A percentile compares a stretch with the other conserved stretches of the same genome.
Conservation (phyloP, 2,113 vertebrate genomes). For the Datnioides undecimradiatus region DNA sequence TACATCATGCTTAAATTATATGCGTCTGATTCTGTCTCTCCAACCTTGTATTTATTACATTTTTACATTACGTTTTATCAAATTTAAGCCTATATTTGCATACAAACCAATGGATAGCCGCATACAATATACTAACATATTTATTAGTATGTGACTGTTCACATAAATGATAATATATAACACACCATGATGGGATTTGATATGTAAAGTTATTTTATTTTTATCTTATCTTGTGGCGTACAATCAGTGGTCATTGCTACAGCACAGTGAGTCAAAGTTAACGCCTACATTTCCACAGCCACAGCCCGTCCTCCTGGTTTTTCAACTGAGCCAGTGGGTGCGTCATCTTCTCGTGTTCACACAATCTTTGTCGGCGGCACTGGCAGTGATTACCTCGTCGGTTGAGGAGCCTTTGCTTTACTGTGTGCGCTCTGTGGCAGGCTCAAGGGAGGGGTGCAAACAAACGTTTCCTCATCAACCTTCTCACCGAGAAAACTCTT, state of each 20-base stretch:
- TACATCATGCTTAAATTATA: no score
- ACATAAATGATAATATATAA: no score
- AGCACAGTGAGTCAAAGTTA: not conserved
- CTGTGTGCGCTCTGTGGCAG: not conserved
- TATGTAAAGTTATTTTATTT: no score
- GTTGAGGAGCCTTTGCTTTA: no score
- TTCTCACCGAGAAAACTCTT: not conserved
- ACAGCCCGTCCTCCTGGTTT: accelerated
- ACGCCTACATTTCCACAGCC: not conserved
- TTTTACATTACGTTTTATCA: not conserved
- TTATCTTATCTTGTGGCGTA: not conserved
- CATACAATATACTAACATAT: no score
- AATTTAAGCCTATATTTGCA: no score
- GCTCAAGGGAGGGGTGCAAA: constrained; percentile 26
- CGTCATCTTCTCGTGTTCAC: accelerated
- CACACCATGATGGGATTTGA: no score
- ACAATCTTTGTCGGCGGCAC: not conserved
- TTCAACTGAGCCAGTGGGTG: not conserved
- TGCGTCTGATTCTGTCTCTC: not conserved
- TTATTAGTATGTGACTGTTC: no score
- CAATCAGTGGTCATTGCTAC: not conserved
- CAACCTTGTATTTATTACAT: not conserved
- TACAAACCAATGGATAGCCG: no score
- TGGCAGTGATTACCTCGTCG: not conserved
- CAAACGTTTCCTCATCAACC: not conserved